These are phyloP conservation scores for Podargus strigoides DNA, from an alignment of 2,797 vertebrate genomes.

Conservation along the genomic window DNA sequence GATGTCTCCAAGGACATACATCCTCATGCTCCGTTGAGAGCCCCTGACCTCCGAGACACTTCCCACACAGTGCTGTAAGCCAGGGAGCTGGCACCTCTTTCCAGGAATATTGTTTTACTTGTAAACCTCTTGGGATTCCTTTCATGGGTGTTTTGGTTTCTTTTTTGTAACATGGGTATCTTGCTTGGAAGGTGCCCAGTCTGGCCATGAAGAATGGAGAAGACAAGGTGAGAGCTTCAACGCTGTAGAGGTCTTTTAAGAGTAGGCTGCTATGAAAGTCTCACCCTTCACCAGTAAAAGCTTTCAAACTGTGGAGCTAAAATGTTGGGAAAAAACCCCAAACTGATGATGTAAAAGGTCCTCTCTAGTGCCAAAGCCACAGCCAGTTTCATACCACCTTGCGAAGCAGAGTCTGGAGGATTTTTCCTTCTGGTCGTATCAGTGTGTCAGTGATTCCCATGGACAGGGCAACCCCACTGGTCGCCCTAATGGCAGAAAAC, in stretches of 20 bases:
- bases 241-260: neutral
- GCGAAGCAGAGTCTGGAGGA: neutral
- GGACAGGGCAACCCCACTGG: neutral
- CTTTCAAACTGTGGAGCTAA: neutral
- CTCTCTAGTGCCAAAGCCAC: neutral
- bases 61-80: neutral
- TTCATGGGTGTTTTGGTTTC: neutral
- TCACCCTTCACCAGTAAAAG: neutral
- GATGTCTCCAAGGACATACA: neutral
- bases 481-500: neutral
- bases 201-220: neutral
- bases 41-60: neutral
- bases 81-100: neutral
- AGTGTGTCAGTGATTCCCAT: neutral
- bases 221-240: neutral
- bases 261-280: neutral
- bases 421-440: neutral
- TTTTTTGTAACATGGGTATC: neutral
- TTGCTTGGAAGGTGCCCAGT: neutral
- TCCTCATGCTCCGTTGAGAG: rapidly evolving
- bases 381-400: neutral
- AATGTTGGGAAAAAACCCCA: neutral
- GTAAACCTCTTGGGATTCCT: neutral
- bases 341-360: neutral
- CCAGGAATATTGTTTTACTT: neutral